A percentile compares a stretch with the other conserved stretches of the same genome.
These are phyloP conservation scores for Elegia similella DNA, from an alignment of 2,888 invertebrate genomes.

Conservation along the genomic window DNA sequence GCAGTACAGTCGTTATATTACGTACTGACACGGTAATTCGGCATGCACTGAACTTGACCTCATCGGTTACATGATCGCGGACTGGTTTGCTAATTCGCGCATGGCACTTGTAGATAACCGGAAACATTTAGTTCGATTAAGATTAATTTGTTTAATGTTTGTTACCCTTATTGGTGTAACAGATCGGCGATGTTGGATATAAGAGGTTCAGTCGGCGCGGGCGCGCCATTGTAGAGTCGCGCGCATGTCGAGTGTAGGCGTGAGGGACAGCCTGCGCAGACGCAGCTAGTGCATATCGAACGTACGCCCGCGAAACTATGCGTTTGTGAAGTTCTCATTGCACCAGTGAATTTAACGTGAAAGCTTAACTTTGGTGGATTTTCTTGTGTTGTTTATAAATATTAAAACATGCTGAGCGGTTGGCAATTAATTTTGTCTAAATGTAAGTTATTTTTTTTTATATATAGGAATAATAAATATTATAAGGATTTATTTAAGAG, in stretches of 20 bases:
- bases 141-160: slow-evolving; percentile 24
- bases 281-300: slow-evolving; percentile 22
- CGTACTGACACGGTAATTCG: slow-evolving; percentile 17
- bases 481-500: too few species aligned
- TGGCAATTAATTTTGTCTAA: slow-evolving; percentile 72
- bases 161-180: slow-evolving; percentile 28
- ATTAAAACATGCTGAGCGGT: slow-evolving; percentile 63
- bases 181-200: slow-evolving; percentile 45
- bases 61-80: slow-evolving; percentile 32
- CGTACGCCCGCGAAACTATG: slow-evolving; percentile 23
- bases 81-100: slow-evolving; percentile 29
- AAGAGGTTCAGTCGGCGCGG: slow-evolving; percentile 57
- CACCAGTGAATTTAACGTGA: slow-evolving; percentile 13
- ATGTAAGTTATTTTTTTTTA: slow-evolving; percentile 58
- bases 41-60: slow-evolving; percentile 40
- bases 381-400: slow-evolving; percentile 22
- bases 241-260: slow-evolving; percentile 38
- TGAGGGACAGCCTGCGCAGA: slow-evolving; percentile 36
- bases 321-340: slow-evolving; percentile 19
- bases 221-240: slow-evolving; percentile 53
- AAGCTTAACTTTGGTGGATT: slow-evolving; percentile 27
- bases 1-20: not conserved
- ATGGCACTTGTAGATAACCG: slow-evolving; percentile 27
- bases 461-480: too few species aligned
- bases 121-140: slow-evolving; percentile 26